A percentile compares a stretch with the other conserved stretches of the same genome.
phyloP scores from a whole-genome alignment of 2,113 vertebrate genomes.

The Nothoprocta perdicaria region DNA sequence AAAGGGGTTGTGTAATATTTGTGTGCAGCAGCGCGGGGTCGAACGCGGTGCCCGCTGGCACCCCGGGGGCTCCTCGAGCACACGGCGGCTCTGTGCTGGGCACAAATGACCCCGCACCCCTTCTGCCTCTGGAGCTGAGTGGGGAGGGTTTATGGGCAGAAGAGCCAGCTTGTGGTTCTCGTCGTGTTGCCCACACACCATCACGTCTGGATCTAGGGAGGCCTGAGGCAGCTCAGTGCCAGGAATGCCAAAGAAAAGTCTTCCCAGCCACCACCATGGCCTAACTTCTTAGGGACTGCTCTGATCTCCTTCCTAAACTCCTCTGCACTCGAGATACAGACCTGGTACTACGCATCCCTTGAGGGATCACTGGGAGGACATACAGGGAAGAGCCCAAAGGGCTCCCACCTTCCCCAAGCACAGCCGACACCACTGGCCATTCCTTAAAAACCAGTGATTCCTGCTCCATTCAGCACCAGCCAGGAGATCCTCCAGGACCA shows the following conservation, averaged over 20 bases:
- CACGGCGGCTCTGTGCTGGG: slow-evolving; percentile 18
- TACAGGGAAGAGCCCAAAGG: background rate
- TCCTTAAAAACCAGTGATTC: background rate
- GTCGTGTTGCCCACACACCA: background rate
- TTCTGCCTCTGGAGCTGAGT: background rate
- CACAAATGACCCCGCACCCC: slow-evolving; percentile 58
- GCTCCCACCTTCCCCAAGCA: background rate
- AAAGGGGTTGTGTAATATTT: slow-evolving; percentile 49
- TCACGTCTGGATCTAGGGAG: background rate
- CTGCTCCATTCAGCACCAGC: background rate
- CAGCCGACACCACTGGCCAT: background rate
- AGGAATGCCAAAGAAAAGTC: background rate
- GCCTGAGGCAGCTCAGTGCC: background rate
- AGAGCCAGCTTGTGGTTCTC: background rate
- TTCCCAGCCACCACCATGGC: background rate
- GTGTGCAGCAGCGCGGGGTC: slow-evolving; percentile 33
- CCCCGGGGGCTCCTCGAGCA: slow-evolving; percentile 16
- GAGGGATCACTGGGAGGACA: background rate
- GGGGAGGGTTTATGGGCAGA: background rate
- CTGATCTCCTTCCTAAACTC: background rate
- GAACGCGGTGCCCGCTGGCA: slow-evolving; percentile 37
- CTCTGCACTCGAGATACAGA: background rate
- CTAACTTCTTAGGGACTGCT: background rate
- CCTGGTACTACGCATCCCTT: background rate
- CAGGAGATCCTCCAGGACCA: background rate